Evolutionary conservation across 1,140 invertebrate species (phyloP).

Genomic region (Orchesella cincta): DNA sequence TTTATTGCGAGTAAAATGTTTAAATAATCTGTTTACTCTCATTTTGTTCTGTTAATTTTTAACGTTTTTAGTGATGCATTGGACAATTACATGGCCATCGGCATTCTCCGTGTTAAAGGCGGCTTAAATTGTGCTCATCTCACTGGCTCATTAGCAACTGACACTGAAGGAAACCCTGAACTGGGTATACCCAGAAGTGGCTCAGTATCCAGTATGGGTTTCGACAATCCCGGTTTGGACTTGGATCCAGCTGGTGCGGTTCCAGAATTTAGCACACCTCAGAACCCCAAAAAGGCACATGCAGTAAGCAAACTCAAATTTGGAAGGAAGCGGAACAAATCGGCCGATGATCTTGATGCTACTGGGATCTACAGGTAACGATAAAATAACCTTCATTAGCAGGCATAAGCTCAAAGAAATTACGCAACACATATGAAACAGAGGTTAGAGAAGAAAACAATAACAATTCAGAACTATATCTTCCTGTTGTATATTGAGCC

Average conservation of each 20-base stretch:
- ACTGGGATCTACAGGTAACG: constrained; percentile 41
- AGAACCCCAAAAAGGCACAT: not conserved
- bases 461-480: too few species aligned
- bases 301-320: constrained; percentile 38
- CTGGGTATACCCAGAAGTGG: not conserved
- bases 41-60: constrained; percentile 33
- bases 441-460: too few species aligned
- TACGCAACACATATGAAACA: too few species aligned
- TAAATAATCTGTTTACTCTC: too few species aligned
- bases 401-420: too few species aligned
- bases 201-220: constrained; percentile 28
- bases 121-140: constrained; percentile 75
- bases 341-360: constrained; percentile 28
- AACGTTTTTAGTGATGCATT: constrained; percentile 77
- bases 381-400: too few species aligned
- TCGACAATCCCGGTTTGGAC: constrained; percentile 28
- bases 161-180: not conserved
- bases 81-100: constrained; percentile 83
- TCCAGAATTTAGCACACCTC: constrained; percentile 8
- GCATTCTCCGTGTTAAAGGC: constrained; percentile 77
- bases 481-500: too few species aligned
- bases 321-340: constrained; percentile 32
- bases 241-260: constrained; percentile 40
- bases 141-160: not conserved
- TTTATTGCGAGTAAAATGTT: too few species aligned